phyloP scores from a whole-genome alignment of 2,888 invertebrate genomes.

The Nipponacmea schrenckii region DNA sequence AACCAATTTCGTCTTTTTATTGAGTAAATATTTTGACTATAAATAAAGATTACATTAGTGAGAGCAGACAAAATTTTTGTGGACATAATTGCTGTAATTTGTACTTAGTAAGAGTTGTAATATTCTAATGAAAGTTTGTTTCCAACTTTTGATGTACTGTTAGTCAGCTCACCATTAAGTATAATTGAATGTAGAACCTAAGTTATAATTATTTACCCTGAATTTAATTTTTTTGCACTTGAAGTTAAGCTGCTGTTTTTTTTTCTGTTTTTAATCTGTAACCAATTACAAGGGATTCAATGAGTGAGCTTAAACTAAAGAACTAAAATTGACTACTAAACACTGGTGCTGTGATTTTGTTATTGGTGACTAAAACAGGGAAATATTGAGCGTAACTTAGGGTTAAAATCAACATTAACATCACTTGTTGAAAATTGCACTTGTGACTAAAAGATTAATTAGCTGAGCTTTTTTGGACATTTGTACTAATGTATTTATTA shows the following conservation, averaged over 20 bases:
- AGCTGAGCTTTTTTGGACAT: too few species aligned
- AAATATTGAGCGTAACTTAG: too few species aligned
- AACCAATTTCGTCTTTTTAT: background rate
- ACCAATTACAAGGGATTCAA: background rate
- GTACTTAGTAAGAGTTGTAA: background rate
- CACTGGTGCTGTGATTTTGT: too few species aligned
- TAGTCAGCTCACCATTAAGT: conserved; percentile 1
- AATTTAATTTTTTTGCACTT: conserved; percentile 1
- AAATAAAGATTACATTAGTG: too few species aligned
- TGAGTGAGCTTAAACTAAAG: too few species aligned
- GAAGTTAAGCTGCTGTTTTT: conserved; percentile 1
- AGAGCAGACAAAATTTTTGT: background rate
- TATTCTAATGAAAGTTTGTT: background rate
- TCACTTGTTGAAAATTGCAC: conserved; percentile 7
- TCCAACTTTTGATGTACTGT: background rate
- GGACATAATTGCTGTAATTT: conserved; percentile 6
- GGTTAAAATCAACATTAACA: background rate
- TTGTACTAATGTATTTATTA: too few species aligned
- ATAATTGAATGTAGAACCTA: conserved; percentile 7
- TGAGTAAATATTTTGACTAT: background rate
- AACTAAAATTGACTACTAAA: too few species aligned
- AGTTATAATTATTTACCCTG: conserved; percentile 5
- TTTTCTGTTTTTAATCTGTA: background rate
- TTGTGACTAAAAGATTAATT: too few species aligned
- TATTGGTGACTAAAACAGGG: too few species aligned